Evolutionary conservation across 1,140 invertebrate species (phyloP).

Genomic region (Hetaerina americana): DNA sequence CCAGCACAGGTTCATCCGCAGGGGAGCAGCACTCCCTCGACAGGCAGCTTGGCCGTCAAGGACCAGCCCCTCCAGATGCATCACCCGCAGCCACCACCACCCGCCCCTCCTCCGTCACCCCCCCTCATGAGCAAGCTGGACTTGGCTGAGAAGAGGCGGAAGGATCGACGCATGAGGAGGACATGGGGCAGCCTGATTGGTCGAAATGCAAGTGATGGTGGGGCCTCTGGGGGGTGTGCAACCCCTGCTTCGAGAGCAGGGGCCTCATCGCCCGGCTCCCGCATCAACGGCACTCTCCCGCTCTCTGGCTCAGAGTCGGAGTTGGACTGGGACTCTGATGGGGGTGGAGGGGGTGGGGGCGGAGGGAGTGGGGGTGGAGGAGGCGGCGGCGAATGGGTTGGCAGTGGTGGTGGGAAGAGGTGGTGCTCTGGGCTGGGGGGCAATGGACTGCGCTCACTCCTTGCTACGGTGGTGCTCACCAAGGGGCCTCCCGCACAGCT

Average conservation of each 20-base stretch:
- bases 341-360: constrained; percentile 23
- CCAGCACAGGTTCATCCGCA: constrained; percentile 12
- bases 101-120: background rate
- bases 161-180: constrained; percentile 24
- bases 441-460: constrained; percentile 14
- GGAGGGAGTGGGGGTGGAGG: background rate
- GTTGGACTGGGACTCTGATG: constrained; percentile 27
- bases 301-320: constrained; percentile 4
- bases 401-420: background rate
- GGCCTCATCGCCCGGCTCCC: background rate
- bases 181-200: background rate
- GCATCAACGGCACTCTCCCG: background rate
- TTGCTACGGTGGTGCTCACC: constrained; percentile 22
- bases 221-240: constrained; percentile 16
- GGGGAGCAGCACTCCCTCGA: no score
- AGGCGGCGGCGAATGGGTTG: background rate
- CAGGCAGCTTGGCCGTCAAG: no score
- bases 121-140: constrained; percentile 22
- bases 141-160: constrained; percentile 28
- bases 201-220: background rate
- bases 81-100: no score
- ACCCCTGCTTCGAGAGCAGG: background rate
- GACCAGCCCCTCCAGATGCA: no score
- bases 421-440: background rate
- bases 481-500: constrained; percentile 35